Base-by-base conservation (phyloP, 2,888 invertebrate species). In the Drosophila paramelanica region DNA sequence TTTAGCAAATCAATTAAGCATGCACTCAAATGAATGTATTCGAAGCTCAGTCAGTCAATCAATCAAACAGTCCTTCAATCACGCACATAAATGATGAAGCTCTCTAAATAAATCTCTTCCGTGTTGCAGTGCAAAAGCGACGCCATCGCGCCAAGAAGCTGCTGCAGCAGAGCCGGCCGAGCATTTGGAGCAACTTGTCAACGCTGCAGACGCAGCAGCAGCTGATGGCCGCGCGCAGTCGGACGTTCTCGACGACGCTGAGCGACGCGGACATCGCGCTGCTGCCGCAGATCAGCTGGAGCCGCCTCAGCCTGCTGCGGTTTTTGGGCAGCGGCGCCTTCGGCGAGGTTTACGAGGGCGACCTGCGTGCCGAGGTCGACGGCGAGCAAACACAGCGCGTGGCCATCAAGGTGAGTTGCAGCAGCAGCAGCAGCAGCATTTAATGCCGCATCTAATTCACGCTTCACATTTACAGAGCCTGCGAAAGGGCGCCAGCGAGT, bases 291-390 rank as follows among this genome's bases (percentile, higher is more conserved):
- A 96, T 99, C 66, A 94, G 95, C 39, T 94, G 97, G 67, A 96
- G 96, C 74, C 97, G 98, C 90, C 96, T 99, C 62, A 96, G 96
- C 0, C 93, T 98, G 31, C 96, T 95, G 13, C 97, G 97, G 89
- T 97, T 98, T 91, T 93, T 99, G 56, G 99, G 99, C 0, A 97
- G 97, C 65, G 99, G 99, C 0, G 98, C 98, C 0, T 99, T 99
- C 90, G 99, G 99, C 0, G 98, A 99, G 93, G 99, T 99, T 1
- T 98, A 97, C 91, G 98, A 98, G 93, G 99, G 99, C 0, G 94
- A 96, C 67, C 97, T 97, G 0, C 94, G 95, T 76, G 94, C 96
- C 77, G 93, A 96, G 45, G 94, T 94, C 55, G 94, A 94, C 6
- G 93, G 93, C 91, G 97, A 98, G 38, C 93, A 93, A 23, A 95